phyloP scores from a whole-genome alignment of 1,140 invertebrate species.

The Idris sp. region DNA sequence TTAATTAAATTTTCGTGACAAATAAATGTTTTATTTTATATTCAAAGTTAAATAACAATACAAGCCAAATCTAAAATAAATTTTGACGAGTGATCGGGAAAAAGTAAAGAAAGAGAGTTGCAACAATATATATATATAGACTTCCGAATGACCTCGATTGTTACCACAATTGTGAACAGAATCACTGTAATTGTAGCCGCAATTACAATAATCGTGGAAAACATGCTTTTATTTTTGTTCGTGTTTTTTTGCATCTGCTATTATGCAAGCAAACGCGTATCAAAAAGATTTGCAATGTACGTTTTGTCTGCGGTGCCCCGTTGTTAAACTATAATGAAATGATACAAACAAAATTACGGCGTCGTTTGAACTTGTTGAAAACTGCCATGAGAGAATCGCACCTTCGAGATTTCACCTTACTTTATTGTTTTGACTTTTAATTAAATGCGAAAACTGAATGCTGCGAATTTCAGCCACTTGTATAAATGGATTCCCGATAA shows the following conservation, averaged over 20 bases:
- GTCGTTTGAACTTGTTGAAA: conserved; percentile 32
- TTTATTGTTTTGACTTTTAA: conserved; percentile 19
- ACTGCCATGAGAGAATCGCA: conserved; percentile 17
- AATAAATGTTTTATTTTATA: no score
- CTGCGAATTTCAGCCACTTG: conserved; percentile 3
- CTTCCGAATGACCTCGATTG: conserved; percentile 31
- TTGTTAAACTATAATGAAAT: conserved; percentile 58
- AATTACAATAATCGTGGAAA: conserved; percentile 54
- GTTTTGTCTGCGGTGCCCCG: conserved; percentile 45
- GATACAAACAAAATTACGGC: conserved; percentile 53
- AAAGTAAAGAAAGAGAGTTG: no score
- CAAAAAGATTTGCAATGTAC: conserved; percentile 49
- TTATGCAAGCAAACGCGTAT: conserved; percentile 46
- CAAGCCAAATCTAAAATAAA: conserved; percentile 1
- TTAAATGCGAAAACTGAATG: background rate
- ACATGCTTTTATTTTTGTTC: conserved; percentile 44
- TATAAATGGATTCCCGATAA: no score
- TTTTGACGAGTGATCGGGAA: no score
- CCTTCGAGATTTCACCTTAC: conserved; percentile 25
- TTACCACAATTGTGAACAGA: conserved; percentile 55
- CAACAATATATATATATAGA: conserved; percentile 29
- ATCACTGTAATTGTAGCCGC: conserved; percentile 47
- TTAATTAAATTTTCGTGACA: conserved; percentile 4
- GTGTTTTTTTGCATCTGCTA: conserved; percentile 2
- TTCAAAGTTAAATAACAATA: no score